These are phyloP conservation scores for Cheirogaleus medius DNA, from an alignment of 2,113 vertebrate genomes.

Conservation along the genomic window DNA sequence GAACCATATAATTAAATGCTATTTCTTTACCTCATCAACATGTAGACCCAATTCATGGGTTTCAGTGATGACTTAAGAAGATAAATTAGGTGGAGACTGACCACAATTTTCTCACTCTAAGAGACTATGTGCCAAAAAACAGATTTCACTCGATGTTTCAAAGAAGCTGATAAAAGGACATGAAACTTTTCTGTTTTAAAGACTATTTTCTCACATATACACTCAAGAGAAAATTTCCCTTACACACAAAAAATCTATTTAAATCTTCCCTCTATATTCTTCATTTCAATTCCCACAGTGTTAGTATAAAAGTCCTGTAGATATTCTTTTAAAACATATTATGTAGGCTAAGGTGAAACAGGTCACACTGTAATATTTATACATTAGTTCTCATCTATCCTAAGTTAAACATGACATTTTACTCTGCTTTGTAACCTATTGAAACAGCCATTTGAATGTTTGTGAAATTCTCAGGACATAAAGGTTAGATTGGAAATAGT, in stretches of 20 bases:
- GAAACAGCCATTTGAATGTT: slow-evolving; percentile 7
- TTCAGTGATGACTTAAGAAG: slow-evolving; percentile 23
- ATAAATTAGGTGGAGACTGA: background rate
- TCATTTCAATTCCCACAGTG: background rate
- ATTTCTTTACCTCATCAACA: background rate
- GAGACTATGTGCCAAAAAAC: background rate
- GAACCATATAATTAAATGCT: background rate
- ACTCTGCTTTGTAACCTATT: background rate
- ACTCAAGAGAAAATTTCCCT: background rate
- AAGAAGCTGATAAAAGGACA: background rate
- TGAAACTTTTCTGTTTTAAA: slow-evolving; percentile 26
- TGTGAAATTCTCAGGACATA: slow-evolving; percentile 37
- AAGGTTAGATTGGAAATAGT: slow-evolving; percentile 2
- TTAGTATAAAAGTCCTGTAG: background rate
- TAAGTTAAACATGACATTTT: slow-evolving; percentile 48
- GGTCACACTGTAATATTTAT: background rate
- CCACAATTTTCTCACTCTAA: background rate
- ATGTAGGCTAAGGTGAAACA: background rate
- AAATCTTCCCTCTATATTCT: background rate
- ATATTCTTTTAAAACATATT: slow-evolving; percentile 18
- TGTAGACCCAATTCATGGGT: background rate
- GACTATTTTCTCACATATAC: background rate
- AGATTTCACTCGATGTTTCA: slow-evolving; percentile 12
- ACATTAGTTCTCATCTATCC: background rate
- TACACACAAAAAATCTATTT: slow-evolving; percentile 15